A percentile compares a stretch with the other conserved stretches of the same genome.
Evolutionary conservation across 2,113 vertebrate species (phyloP).

Genomic region (Ahaetulla prasina): DNA sequence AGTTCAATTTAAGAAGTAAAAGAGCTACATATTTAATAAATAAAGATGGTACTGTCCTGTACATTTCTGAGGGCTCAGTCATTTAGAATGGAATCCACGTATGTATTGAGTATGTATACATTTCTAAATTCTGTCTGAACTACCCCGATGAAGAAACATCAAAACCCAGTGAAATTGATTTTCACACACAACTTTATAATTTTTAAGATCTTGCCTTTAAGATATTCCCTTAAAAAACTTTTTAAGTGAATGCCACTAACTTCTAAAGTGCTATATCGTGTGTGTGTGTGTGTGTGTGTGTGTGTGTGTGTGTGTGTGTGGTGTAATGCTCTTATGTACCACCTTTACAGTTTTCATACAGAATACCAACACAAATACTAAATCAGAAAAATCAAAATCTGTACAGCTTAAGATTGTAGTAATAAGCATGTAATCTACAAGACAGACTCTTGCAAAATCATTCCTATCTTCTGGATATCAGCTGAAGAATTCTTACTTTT

Average conservation of each 20-base stretch:
- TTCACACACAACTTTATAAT: background rate
- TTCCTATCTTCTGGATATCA: constrained; percentile 40
- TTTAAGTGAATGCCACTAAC: background rate
- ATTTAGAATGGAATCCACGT: accelerated
- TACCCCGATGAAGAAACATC: accelerated
- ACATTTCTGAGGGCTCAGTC: background rate
- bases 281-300: constrained; percentile 18
- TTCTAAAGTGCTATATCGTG: constrained; percentile 35
- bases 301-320: background rate
- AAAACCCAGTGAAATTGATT: background rate
- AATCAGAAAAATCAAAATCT: background rate
- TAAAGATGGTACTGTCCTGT: background rate
- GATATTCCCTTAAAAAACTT: constrained; percentile 27
- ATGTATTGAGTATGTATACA: background rate
- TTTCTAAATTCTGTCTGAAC: constrained; percentile 1
- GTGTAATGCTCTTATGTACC: constrained; percentile 33
- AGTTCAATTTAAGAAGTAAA: background rate
- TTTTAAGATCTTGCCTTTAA: background rate
- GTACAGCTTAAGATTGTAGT: constrained; percentile 51
- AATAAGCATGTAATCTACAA: background rate
- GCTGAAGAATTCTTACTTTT: constrained; percentile 45
- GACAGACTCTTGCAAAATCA: constrained; percentile 48
- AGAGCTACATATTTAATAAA: background rate
- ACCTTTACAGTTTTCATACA: background rate
- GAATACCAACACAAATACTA: constrained; percentile 6